A percentile compares a stretch with the other conserved stretches of the same genome.
Evolutionary conservation across 2,113 vertebrate species (phyloP).

Genomic region (Petrocephalus microphthalmus): DNA sequence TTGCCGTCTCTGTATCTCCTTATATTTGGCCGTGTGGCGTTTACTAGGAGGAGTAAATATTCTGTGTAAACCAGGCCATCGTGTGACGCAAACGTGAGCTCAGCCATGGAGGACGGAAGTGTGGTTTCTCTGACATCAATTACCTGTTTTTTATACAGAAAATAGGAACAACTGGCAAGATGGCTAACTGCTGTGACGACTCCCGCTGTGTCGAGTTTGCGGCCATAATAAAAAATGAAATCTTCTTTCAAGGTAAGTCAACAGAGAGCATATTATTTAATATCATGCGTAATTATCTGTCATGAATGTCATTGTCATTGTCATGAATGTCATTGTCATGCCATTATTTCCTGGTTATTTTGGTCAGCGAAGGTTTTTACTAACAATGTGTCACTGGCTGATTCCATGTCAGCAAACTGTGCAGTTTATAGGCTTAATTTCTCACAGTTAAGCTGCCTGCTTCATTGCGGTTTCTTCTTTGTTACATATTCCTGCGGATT

Average conservation of each 20-base stretch:
- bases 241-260: slow-evolving; percentile 38
- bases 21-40: too few relatives aligned
- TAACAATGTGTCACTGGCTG: background rate
- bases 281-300: background rate
- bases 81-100: background rate
- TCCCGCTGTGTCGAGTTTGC: accelerated
- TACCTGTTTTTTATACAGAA: background rate
- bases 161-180: background rate
- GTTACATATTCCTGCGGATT: background rate
- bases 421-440: background rate
- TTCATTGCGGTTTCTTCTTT: background rate
- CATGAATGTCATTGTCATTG: too few relatives aligned
- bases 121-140: background rate
- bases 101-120: background rate
- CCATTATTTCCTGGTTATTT: background rate
- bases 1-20: too few relatives aligned
- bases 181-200: background rate
- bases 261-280: background rate
- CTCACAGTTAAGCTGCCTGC: background rate
- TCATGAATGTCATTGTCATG: too few relatives aligned
- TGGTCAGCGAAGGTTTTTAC: background rate
- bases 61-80: background rate
- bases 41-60: background rate
- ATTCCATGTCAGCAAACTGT: background rate
- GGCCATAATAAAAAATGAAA: accelerated